Percentiles rank a stretch among this genome's conserved stretches.
Evolutionary conservation across 2,113 vertebrate species (phyloP).

Genomic region (Chascanopsetta lugubris): DNA sequence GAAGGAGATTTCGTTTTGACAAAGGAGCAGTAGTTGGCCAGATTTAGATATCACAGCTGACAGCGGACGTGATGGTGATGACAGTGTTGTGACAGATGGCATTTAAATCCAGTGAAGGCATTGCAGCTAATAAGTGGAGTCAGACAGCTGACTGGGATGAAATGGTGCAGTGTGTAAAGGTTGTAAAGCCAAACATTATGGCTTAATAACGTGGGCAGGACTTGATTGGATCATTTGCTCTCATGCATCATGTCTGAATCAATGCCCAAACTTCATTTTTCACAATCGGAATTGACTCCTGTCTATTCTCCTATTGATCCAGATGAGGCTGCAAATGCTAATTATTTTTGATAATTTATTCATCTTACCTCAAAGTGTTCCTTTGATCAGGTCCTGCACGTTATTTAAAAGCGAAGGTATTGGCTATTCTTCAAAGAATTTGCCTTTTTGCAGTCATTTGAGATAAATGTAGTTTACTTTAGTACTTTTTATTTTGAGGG

Average conservation of each 20-base stretch:
- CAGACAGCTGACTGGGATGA: slow-evolving; percentile 50
- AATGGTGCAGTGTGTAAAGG: slow-evolving; percentile 30
- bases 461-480: too few species aligned
- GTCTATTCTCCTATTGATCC: too few species aligned
- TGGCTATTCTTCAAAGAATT: too few species aligned
- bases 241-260: not conserved
- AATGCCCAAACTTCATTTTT: too few species aligned
- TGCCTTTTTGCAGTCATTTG: too few species aligned
- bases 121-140: slow-evolving; percentile 42
- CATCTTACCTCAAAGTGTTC: too few species aligned
- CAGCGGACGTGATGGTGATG: slow-evolving; percentile 41
- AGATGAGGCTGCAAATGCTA: too few species aligned
- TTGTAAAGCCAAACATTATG: slow-evolving; percentile 16
- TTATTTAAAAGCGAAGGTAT: too few species aligned
- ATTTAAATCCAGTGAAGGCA: slow-evolving; percentile 51
- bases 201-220: slow-evolving; percentile 4
- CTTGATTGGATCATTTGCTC: not conserved
- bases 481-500: too few species aligned
- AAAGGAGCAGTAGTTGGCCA: slow-evolving; percentile 32
- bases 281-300: too few species aligned
- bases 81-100: slow-evolving; percentile 54
- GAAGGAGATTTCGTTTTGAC: slow-evolving; percentile 39
- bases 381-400: too few species aligned
- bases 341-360: too few species aligned
- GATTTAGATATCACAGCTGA: slow-evolving; percentile 62